phyloP scores from a whole-genome alignment of 2,113 vertebrate genomes.

The Aegotheles bennettii region DNA sequence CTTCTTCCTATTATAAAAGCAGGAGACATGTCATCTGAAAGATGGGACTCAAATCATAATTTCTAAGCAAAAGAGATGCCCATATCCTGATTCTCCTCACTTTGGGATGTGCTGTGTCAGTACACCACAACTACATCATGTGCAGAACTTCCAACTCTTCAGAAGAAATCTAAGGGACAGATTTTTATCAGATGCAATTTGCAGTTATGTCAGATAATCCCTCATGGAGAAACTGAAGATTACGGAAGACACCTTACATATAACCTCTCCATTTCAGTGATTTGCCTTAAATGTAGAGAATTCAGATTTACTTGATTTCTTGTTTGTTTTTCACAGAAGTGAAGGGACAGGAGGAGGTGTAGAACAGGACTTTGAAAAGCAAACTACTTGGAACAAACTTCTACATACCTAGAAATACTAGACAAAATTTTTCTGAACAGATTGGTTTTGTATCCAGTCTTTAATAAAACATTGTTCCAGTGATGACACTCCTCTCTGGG shows the following conservation, averaged over 20 bases:
- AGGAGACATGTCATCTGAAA: neutral
- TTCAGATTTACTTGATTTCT: neutral
- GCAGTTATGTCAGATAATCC: neutral
- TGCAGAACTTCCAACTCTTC: neutral
- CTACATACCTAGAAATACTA: neutral
- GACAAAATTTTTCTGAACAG: neutral
- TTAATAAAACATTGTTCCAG: neutral
- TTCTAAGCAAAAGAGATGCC: neutral
- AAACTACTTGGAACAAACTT: neutral
- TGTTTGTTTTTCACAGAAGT: neutral
- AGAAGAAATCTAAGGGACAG: neutral
- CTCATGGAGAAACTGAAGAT: neutral
- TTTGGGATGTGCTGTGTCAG: neutral
- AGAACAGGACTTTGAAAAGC: neutral
- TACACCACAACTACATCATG: neutral
- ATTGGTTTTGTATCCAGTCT: neutral
- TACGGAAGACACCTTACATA: neutral
- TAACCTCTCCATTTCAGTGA: neutral
- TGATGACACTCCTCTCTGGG: neutral
- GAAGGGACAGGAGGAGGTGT: neutral
- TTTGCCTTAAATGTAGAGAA: neutral
- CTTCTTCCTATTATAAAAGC: neutral
- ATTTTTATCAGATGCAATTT: neutral
- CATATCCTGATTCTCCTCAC: neutral
- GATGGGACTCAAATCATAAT: neutral